Evolutionary conservation across 1,140 invertebrate genomes (phyloP), one percentile per base, ranked within the genome.

Genomic region (Sipha flava): DNA sequence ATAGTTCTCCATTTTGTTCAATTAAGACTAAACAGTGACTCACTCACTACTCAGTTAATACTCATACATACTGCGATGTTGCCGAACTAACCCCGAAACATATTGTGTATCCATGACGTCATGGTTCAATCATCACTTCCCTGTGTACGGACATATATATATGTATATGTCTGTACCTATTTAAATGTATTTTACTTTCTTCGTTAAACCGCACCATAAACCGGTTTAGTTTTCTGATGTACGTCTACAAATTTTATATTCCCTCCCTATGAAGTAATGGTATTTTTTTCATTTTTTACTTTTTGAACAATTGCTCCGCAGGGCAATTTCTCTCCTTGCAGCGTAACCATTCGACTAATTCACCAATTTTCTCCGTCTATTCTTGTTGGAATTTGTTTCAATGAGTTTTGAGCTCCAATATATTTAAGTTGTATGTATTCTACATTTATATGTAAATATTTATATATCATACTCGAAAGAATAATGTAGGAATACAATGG

Each of bases 61-160:
- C 21, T 52, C 21, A 21, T 52, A 54, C n/a, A 21, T 26, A 21
- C 5, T 72, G 68, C 68, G 68, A 26, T 49, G 68, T 72, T 72
- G 68, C 68, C 68, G 47, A 72, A 52, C 68, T 72, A 18, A 52
- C 43, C 68, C 47, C 68, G 26, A 49, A 72, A 72, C 18, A 21
- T 49, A 72, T 72, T 47, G 68, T 49, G 45, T 47, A 31, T 47
- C 68, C 45, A 72, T 72, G 68, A 72, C 68, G 68, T 72, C 68
- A 72, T 49, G 68, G 21, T 72, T 72, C 68, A 72, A 72, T 72
- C 68, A 31, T 49, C 68, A 72, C 68, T 21, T 34, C 68, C 68
- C 45, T 12, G 23, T 64, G 21, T 68, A 68, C 37, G 2, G 10
- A 29, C 40, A 34, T 21, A n/a, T 18, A 59, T 7, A 4, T 40